Base-by-base conservation (phyloP, 2,797 vertebrate genomes). In the Erpetoichthys calabaricus region DNA sequence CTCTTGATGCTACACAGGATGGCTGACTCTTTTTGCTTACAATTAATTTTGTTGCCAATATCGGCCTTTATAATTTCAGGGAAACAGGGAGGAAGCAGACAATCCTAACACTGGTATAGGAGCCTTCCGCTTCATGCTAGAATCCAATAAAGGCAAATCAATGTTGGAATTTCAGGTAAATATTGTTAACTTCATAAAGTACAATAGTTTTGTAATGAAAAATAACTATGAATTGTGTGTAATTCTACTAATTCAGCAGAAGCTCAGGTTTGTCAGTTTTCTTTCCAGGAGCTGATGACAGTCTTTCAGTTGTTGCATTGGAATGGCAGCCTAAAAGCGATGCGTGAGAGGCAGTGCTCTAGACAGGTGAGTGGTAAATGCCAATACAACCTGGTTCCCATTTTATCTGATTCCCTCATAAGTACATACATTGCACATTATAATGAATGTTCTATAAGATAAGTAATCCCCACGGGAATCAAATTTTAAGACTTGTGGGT, bases 91-190 rank as follows among this genome's bases (percentile, higher is more conserved):
- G 53, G 95, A 98, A 68, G 93, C 94, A 0, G 95, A 98, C 63
- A 98, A 94, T 58, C 94, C 95, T 47, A 94, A 88, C 69, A 98
- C 92, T 0, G 95, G 95, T 3, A 97, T 98, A 0, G 95, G 95
- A 0, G 95, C 95, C 0, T 98, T 98, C 73, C 92, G 95, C 65
- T 98, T 98, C 81, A 98, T 98, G 95, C 72, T 98, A 42, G 95
- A 98, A 67, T 97, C 94, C 63, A 98, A 98, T 77, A 97, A 96
- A 74, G 94, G 93, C n/a, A 98, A 98, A 65, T 98, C 94, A 7
- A 98, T 98, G 94, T 78, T 98, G 69, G 95, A 98, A 67, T 98
- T 98, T 73, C 95, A 98, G 94, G 95, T 98, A 68, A 25, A 7
- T 1, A 1, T 6, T 47, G 42, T 0, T 5, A 25, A 25, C 25